Base-by-base conservation (phyloP, 2,888 invertebrate genomes). In the Lochmaea capreae region DNA sequence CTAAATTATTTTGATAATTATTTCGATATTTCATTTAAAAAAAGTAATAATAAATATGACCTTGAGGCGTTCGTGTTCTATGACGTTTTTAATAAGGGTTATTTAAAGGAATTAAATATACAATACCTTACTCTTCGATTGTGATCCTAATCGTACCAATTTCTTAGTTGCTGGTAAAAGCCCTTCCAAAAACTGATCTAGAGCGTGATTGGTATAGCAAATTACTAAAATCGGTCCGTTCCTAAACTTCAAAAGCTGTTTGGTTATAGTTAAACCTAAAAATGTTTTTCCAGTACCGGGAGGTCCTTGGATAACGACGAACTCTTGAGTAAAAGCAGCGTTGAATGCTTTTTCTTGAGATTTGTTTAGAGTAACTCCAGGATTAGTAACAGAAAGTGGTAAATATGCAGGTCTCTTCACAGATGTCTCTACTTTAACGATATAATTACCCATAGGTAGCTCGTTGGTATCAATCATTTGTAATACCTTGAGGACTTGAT, bases 241-340 rank as follows among this genome's bases (percentile, higher is more conserved):
- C 3, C 12, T 63, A 43, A 42, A 63, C n/a, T 18, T 8, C 6
- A 63, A 43, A 11, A 63, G 12, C 3, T 39, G 9, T 43, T 43
- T 63, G 11, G 62, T 42, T 9, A 97, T 91, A 89, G 93, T 92
- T 43, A 94, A 87, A 0, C 95, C 95, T 75, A 96, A 85, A 84
- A 90, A 93, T 0, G 96, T 95, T 88, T 96, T 96, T 0, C 96
- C 96, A 0, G 96, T 96, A 2, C 96, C 96, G 0, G 96, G 96
- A 0, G 96, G 96, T 0, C 96, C 96, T 88, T 96, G 96, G 75
- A 96, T 94, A 0, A 95, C 89, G 0, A 91, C 91, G 77, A 96
- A 91, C 86, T 95, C 93, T 81, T 90, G 89, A 0, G 91, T 92
- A 2, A 96, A 82, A 0, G 94, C 94, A 46, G 91, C 89, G 79